These are phyloP conservation scores for Psophia crepitans DNA, from an alignment of 2,113 vertebrate genomes.

Conservation along the genomic window DNA sequence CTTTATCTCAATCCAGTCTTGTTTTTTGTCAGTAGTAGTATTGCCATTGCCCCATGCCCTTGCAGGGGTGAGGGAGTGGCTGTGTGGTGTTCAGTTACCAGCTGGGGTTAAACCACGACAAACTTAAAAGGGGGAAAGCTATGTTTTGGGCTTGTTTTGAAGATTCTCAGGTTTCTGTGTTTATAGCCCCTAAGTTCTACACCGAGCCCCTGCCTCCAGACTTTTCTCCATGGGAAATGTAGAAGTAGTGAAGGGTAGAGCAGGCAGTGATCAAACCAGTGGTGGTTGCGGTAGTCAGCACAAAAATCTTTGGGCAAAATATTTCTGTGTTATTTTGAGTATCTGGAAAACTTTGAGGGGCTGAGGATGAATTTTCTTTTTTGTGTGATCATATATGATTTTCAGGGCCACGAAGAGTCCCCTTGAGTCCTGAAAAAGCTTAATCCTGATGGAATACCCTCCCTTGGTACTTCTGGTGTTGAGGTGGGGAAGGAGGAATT, in stretches of 20 bases:
- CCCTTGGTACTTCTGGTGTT: not conserved
- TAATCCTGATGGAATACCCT: not conserved
- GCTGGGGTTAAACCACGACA: too few species aligned
- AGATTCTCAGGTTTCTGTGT: not conserved
- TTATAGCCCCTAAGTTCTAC: not conserved
- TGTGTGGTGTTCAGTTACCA: too few species aligned
- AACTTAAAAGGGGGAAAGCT: not conserved
- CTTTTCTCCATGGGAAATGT: not conserved
- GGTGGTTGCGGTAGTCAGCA: not conserved
- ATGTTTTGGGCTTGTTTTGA: not conserved
- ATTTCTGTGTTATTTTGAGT: not conserved
- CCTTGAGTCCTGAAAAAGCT: not conserved
- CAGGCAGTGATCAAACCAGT: not conserved
- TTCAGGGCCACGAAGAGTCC: not conserved
- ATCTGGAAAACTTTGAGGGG: not conserved
- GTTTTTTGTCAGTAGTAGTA: too few species aligned
- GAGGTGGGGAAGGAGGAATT: not conserved
- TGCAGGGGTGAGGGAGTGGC: too few species aligned
- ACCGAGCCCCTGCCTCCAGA: too few species aligned
- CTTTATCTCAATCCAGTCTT: too few species aligned
- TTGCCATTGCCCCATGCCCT: too few species aligned
- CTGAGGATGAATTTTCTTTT: not conserved
- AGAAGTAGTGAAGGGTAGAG: not conserved
- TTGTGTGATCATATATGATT: not conserved
- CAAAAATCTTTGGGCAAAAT: not conserved